A percentile compares a stretch with the other conserved stretches of the same genome.
These are phyloP conservation scores for Luehdorfia chinensis DNA, from an alignment of 1,140 invertebrate genomes.

Conservation along the genomic window DNA sequence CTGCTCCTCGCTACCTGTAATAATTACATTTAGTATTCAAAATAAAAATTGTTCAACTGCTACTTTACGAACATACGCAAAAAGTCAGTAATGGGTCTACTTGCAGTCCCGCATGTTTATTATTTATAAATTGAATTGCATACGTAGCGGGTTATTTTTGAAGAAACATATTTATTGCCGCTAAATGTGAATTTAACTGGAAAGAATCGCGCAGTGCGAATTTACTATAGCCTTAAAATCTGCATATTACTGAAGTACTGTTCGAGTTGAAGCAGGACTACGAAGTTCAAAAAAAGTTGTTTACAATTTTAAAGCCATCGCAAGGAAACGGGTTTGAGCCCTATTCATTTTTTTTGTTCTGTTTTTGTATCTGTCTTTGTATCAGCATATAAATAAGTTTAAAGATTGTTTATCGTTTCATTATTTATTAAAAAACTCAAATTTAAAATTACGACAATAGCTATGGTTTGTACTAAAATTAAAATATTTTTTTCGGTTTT, in stretches of 20 bases:
- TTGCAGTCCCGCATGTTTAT: not conserved
- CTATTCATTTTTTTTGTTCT: not conserved
- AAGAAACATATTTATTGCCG: not conserved
- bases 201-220: not conserved
- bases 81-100: not conserved
- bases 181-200: not conserved
- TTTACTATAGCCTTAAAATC: constrained; percentile 8
- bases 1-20: constrained; percentile 53
- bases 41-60: not conserved
- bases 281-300: constrained; percentile 6
- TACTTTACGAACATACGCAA: not conserved
- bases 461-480: no score
- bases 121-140: not conserved
- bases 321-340: not conserved
- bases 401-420: no score
- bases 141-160: not conserved
- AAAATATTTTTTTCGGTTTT: no score
- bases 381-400: no score
- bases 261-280: not conserved
- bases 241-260: constrained; percentile 6
- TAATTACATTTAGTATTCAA: constrained; percentile 11
- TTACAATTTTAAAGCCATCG: constrained; percentile 5
- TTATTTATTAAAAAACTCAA: no score
- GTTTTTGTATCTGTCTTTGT: no score
- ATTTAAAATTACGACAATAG: no score